Base-by-base conservation (phyloP, 2,797 vertebrate species). In the Gallinago nigripennis region DNA sequence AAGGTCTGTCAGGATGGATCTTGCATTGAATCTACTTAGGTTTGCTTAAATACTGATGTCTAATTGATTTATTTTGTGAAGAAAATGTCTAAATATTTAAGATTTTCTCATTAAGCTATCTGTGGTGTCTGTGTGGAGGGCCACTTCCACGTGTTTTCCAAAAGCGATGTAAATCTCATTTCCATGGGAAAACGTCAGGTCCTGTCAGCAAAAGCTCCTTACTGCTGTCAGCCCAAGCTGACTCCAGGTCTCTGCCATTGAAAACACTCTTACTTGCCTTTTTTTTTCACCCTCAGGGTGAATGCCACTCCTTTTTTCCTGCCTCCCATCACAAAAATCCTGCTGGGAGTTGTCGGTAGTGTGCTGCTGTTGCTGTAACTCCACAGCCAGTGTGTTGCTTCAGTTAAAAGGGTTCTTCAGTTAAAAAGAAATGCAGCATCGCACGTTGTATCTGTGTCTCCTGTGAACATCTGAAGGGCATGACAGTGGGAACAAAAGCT, bases 351-450 rank as follows among this genome's bases (percentile, higher is more conserved):
- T 66, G 35, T 31, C 65, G 63, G 25, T 35, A 60, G 46, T 79
- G 66, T 66, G 71, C 37, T 75, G 78, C 75, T 77, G 19, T 61
- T 87, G 80, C 88, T 79, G 0, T 43, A 85, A 70, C 72, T 82
- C 51, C 45, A 41, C 16, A 46, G 64, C 33, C 60, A 61, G 4
- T 3, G 11, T 33, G 18, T 28, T 90, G 58, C 46, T 80, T 66
- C 76, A 69, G 46, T 68, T 86, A 16, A 8, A 58, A 71, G 43
- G 41, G 8, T 37, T 33, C 30, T 54, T 58, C 20, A 43, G 35
- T 89, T 23, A 65, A 48, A 89, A 87, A 71, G 87, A 92, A 93
- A 57, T 24, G 46, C 43, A 90, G 70, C 24, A 68, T n/a, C 78
- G 31, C 41, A 24, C 2, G 6, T 16, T 60, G 17, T 41, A 61